A percentile compares a stretch with the other conserved stretches of the same genome.
Evolutionary conservation across 2,888 invertebrate species (phyloP).

Genomic region (Tenthredo mesomela): DNA sequence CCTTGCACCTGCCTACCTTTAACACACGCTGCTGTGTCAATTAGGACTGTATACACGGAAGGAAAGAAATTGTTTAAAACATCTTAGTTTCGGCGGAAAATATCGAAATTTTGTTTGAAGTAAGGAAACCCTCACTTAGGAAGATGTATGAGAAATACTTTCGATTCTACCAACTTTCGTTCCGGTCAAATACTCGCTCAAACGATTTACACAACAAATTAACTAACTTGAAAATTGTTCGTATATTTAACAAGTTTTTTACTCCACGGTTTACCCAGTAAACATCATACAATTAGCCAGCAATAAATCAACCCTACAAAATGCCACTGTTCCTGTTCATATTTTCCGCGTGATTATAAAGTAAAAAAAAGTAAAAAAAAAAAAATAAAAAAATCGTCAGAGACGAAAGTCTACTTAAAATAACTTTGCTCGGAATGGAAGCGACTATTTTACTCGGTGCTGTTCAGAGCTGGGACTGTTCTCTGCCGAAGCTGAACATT

Average conservation of each 20-base stretch:
- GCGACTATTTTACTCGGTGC: conserved; percentile 29
- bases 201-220: conserved; percentile 29
- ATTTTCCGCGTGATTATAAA: conserved; percentile 16
- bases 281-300: conserved; percentile 3
- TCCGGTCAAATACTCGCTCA: neutral
- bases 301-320: neutral
- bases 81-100: neutral
- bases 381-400: neutral
- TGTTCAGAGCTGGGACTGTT: conserved; percentile 9
- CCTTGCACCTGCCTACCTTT: conserved; percentile 22
- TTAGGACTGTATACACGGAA: neutral
- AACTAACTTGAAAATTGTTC: conserved; percentile 4
- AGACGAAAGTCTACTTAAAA: conserved; percentile 30
- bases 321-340: neutral
- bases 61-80: neutral
- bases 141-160: neutral
- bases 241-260: neutral
- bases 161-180: conserved; percentile 15
- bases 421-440: conserved; percentile 11
- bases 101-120: conserved; percentile 20
- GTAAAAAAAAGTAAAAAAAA: too few relatives aligned
- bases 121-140: conserved; percentile 1
- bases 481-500: conserved; percentile 25
- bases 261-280: neutral
- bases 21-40: conserved; percentile 39